phyloP scores from a whole-genome alignment of 2,888 invertebrate species.

The Agrilus mali region DNA sequence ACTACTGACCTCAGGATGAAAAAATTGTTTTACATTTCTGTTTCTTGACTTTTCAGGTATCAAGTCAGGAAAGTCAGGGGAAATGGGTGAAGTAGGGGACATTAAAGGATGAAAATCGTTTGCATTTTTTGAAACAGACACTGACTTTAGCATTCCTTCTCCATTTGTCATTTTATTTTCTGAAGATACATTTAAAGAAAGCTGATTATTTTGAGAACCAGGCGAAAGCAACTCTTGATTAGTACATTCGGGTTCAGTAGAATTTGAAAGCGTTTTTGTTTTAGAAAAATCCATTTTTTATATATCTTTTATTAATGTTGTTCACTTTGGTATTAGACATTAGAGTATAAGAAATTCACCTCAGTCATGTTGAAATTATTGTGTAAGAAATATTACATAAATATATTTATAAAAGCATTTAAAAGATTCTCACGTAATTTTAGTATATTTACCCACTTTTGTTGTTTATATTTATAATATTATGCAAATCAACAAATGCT shows the following conservation, averaged over 20 bases:
- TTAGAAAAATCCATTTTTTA: constrained; percentile 26
- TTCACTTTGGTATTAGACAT: no score
- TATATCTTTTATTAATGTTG: no score
- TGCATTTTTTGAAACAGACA: constrained; percentile 20
- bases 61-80: constrained; percentile 30
- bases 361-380: no score
- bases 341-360: no score
- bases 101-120: constrained; percentile 34
- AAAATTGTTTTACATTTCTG: constrained; percentile 19
- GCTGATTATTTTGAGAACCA: constrained; percentile 10
- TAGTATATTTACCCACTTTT: no score
- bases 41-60: constrained; percentile 28
- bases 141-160: neutral
- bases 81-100: constrained; percentile 27
- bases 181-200: constrained; percentile 13
- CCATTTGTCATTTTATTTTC: constrained; percentile 14
- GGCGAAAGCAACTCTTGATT: constrained; percentile 16
- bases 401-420: no score
- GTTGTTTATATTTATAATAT: no score
- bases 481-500: no score
- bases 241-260: constrained; percentile 10
- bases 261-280: constrained; percentile 10
- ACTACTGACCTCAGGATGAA: constrained; percentile 27
- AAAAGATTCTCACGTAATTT: no score
- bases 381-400: no score